These are phyloP conservation scores for Drosophila takahashii DNA, from an alignment of 1,140 invertebrate species.

Conservation along the genomic window DNA sequence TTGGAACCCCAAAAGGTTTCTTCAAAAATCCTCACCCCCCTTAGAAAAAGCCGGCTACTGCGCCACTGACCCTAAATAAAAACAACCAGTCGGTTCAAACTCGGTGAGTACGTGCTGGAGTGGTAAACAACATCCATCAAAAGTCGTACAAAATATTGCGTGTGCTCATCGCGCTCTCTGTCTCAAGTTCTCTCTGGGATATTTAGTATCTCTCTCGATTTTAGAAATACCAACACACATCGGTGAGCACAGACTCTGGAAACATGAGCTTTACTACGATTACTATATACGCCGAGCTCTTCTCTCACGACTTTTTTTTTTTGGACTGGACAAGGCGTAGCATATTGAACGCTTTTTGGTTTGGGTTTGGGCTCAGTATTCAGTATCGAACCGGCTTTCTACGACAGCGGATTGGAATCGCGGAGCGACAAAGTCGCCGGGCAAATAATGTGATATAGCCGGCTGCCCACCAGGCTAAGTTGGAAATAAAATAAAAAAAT, in stretches of 20 bases:
- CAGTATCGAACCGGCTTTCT: constrained; percentile 85
- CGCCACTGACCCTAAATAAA: constrained; percentile 51
- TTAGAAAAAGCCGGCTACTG: constrained; percentile 26
- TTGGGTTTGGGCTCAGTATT: constrained; percentile 69
- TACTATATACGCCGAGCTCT: constrained; percentile 54
- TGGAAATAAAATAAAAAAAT: constrained; percentile 12
- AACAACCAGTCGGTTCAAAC: constrained; percentile 41
- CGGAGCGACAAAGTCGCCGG: constrained; percentile 48
- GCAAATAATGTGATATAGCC: constrained; percentile 51
- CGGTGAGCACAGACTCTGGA: constrained; percentile 28
- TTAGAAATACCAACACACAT: constrained; percentile 35
- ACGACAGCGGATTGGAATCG: constrained; percentile 77
- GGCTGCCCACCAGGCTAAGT: constrained; percentile 47
- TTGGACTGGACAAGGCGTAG: constrained; percentile 68
- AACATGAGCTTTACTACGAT: constrained; percentile 77
- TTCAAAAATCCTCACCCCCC: background rate
- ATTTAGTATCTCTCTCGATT: constrained; percentile 23
- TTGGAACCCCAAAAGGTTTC: background rate
- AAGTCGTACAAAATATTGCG: constrained; percentile 64
- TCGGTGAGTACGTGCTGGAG: constrained; percentile 45
- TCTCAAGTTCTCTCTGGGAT: constrained; percentile 6
- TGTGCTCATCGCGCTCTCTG: constrained; percentile 5
- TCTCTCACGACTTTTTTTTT: constrained; percentile 29
- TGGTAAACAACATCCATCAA: constrained; percentile 57
- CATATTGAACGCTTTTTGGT: constrained; percentile 49